These are phyloP conservation scores for Pseudeuparius sepicola DNA, from an alignment of 2,888 invertebrate genomes.

Conservation along the genomic window DNA sequence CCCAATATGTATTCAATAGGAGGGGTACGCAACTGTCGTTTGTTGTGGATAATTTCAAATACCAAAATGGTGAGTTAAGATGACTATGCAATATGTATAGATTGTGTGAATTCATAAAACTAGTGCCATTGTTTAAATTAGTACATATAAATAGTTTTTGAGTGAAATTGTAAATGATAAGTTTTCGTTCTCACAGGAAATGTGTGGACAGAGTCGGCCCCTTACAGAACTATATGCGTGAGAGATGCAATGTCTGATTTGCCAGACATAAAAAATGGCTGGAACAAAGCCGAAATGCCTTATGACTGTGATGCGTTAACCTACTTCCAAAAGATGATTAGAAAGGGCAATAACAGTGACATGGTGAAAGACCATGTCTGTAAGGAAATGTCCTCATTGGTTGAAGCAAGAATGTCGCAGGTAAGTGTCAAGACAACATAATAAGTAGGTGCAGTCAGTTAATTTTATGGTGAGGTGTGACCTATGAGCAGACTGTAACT, in stretches of 20 bases:
- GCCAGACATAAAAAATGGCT: conserved; percentile 64
- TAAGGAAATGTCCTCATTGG: conserved; percentile 73
- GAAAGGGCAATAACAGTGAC: conserved; percentile 36
- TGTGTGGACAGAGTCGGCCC: conserved; percentile 59
- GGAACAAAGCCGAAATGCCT: conserved; percentile 54
- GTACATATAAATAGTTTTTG: too few species aligned
- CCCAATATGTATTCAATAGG: conserved; percentile 65
- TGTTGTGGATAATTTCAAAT: conserved; percentile 46
- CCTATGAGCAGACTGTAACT: too few species aligned
- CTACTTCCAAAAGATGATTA: conserved; percentile 64
- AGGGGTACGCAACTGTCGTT: conserved; percentile 53
- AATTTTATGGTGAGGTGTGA: too few species aligned
- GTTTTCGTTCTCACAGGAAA: conserved; percentile 41
- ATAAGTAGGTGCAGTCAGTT: too few species aligned
- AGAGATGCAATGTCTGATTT: conserved; percentile 78
- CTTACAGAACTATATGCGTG: conserved; percentile 64
- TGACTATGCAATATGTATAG: too few species aligned
- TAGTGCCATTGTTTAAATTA: too few species aligned
- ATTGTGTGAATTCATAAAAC: too few species aligned
- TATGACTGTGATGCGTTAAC: conserved; percentile 62
- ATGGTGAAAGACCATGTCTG: conserved; percentile 62
- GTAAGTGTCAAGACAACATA: too few species aligned
- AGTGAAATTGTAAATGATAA: too few species aligned
- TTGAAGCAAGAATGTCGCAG: conserved; percentile 65
- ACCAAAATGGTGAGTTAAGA: conserved; percentile 35